Conservation (phyloP, 2,888 invertebrate species). For the Apantesis nais region DNA sequence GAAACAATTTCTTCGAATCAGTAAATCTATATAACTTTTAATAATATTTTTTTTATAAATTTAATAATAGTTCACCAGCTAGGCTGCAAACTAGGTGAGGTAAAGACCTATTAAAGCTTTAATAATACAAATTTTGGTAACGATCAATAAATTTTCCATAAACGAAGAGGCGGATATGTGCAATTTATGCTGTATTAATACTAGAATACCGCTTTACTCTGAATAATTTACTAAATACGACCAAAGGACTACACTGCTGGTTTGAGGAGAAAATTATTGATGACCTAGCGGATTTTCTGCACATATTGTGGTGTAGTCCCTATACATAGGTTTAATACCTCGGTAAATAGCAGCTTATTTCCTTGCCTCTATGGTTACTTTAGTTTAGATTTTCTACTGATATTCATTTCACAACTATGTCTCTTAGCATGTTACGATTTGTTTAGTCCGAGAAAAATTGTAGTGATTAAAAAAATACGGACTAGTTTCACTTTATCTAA, state of each 20-base stretch:
- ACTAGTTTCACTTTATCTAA: background rate
- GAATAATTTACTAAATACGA: constrained; percentile 40
- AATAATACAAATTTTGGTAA: constrained; percentile 20
- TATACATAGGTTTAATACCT: background rate
- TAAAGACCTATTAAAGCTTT: constrained; percentile 8
- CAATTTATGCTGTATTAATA: constrained; percentile 43
- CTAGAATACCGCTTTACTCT: constrained; percentile 26
- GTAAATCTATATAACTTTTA: background rate
- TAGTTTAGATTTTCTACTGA: background rate
- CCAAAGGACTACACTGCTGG: constrained; percentile 21
- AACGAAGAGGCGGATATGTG: constrained; percentile 32
- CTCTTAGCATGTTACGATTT: too few relatives aligned
- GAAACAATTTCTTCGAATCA: background rate
- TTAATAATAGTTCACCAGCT: background rate
- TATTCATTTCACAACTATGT: background rate
- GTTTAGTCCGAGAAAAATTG: too few relatives aligned
- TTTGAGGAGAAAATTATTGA: constrained; percentile 38
- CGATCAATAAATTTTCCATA: constrained; percentile 38
- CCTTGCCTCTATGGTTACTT: background rate
- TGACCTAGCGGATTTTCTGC: constrained; percentile 10
- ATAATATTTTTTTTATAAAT: background rate
- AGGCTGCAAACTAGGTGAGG: background rate
- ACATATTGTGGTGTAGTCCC: background rate
- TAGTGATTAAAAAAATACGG: background rate
- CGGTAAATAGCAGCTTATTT: background rate